These are phyloP conservation scores for Vidua macroura DNA, from an alignment of 2,113 vertebrate species.

Conservation along the genomic window DNA sequence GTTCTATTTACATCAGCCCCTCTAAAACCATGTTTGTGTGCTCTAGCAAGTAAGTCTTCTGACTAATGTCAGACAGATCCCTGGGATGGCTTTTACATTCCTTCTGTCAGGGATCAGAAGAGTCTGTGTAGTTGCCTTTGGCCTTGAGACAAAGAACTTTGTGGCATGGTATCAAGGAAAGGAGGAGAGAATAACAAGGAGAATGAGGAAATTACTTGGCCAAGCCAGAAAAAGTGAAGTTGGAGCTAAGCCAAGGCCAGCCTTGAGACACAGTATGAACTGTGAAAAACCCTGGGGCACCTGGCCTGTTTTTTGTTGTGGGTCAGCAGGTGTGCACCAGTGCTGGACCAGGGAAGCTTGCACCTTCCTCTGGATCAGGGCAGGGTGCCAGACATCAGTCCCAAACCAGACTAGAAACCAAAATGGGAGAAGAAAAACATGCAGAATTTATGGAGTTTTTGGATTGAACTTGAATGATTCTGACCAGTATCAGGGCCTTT, in stretches of 20 bases:
- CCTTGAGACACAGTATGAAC: background rate
- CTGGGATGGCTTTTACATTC: background rate
- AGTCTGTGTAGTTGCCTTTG: slow-evolving; percentile 54
- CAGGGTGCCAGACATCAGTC: background rate
- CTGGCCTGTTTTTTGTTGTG: background rate
- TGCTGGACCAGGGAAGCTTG: background rate
- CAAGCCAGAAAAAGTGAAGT: background rate
- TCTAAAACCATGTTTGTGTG: background rate
- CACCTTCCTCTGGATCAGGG: background rate
- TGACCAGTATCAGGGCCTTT: background rate
- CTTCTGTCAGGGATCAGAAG: background rate
- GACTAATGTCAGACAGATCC: background rate
- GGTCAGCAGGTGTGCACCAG: background rate
- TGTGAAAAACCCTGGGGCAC: background rate
- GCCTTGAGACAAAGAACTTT: slow-evolving; percentile 41
- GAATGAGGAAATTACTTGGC: background rate
- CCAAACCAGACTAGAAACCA: background rate
- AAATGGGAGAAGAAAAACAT: background rate
- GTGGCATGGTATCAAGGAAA: slow-evolving; percentile 28
- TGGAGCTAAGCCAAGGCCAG: background rate
- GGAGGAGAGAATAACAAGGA: slow-evolving; percentile 34
- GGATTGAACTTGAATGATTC: background rate
- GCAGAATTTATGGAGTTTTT: background rate
- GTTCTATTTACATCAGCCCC: background rate
- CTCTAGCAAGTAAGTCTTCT: slow-evolving; percentile 3